These are phyloP conservation scores for Beroe forskalii DNA, from an alignment of 37 sponge, comb jelly and placozoan genomes.

Conservation along the genomic window DNA sequence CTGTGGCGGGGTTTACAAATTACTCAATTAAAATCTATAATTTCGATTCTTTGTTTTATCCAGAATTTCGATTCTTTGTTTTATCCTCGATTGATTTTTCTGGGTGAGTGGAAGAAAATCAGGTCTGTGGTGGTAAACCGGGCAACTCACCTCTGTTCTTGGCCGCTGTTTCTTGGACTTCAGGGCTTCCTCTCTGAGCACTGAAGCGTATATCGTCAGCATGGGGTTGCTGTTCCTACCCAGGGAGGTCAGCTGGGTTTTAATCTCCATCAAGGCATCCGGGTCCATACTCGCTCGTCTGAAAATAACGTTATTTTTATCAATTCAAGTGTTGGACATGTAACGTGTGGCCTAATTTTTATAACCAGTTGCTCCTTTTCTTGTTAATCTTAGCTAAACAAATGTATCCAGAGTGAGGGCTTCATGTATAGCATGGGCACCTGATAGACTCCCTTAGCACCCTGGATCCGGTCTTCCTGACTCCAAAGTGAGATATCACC, in stretches of 20 bases:
- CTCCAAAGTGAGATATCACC: constrained; percentile 46
- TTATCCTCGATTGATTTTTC: too few species aligned
- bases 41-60: too few species aligned
- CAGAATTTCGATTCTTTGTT: too few species aligned
- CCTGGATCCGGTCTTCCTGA: constrained; percentile 57
- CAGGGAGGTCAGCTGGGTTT: constrained; percentile 46
- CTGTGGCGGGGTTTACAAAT: too few species aligned
- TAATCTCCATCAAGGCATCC: constrained; percentile 62
- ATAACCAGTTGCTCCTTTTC: too few species aligned
- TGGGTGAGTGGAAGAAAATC: too few species aligned
- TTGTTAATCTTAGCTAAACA: too few species aligned
- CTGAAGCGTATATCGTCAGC: constrained; percentile 56
- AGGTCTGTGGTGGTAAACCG: too few species aligned
- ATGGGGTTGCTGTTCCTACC: constrained; percentile 62
- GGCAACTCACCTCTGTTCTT: not conserved
- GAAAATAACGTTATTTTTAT: not conserved
- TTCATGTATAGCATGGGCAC: too few species aligned
- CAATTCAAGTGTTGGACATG: not conserved
- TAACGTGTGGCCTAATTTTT: too few species aligned
- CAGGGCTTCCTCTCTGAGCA: constrained; percentile 48
- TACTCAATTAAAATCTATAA: too few species aligned
- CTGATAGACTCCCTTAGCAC: constrained; percentile 46
- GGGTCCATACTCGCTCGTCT: constrained; percentile 59
- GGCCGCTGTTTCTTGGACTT: not conserved
- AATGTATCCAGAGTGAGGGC: too few species aligned